These are phyloP conservation scores for Acronicta leporina DNA, from an alignment of 2,888 invertebrate genomes.

Conservation along the genomic window DNA sequence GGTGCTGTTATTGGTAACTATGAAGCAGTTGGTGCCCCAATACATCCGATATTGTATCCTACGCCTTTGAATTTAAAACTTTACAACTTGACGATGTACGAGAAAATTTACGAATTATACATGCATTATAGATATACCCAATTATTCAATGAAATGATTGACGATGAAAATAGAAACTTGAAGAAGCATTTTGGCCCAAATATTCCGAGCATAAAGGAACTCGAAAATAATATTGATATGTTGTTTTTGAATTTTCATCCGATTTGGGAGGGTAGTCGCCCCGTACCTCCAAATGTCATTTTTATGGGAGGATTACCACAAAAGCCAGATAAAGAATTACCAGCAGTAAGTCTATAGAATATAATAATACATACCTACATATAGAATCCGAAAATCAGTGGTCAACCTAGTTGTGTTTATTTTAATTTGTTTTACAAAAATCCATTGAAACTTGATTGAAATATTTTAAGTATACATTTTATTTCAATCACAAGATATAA, in stretches of 20 bases:
- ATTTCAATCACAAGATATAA: no score
- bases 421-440: no score
- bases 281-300: constrained; percentile 76
- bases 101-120: constrained; percentile 60
- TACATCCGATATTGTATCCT: constrained; percentile 66
- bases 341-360: constrained; percentile 63
- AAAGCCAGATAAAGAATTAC: constrained; percentile 69
- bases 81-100: constrained; percentile 60
- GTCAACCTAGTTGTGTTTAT: no score
- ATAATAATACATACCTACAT: no score
- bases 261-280: constrained; percentile 69
- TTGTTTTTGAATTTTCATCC: constrained; percentile 78
- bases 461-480: no score
- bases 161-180: constrained; percentile 43
- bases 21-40: constrained; percentile 59
- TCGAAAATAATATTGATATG: constrained; percentile 69
- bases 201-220: constrained; percentile 52
- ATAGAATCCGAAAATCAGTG: no score
- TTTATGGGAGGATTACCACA: constrained; percentile 79
- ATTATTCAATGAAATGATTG: constrained; percentile 10
- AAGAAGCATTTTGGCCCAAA: constrained; percentile 57
- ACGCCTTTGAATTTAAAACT: constrained; percentile 40
- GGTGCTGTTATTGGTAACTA: constrained; percentile 47
- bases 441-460: no score
- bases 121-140: constrained; percentile 32